Evolutionary conservation across 2,888 invertebrate genomes (phyloP).

Genomic region (Apodemia mormo): DNA sequence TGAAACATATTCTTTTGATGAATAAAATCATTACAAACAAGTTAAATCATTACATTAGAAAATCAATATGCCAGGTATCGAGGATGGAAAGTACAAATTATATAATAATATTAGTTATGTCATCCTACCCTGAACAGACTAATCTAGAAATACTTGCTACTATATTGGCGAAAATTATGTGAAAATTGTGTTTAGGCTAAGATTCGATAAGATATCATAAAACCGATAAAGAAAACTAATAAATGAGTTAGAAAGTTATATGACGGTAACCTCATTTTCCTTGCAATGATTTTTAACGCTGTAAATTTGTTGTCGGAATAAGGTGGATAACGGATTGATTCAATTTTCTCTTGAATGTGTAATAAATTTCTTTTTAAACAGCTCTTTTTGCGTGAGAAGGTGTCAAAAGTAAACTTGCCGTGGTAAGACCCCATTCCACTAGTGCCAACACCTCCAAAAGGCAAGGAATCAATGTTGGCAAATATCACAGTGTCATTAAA

Average conservation of each 20-base stretch:
- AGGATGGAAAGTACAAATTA: too few species aligned
- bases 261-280: background rate
- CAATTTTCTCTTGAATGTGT: background rate
- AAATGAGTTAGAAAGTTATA: background rate
- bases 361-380: background rate
- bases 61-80: too few species aligned
- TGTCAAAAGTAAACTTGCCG: slow-evolving; percentile 4
- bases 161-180: too few species aligned
- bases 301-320: background rate
- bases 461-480: slow-evolving; percentile 54
- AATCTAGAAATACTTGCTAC: too few species aligned
- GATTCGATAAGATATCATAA: background rate
- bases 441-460: background rate
- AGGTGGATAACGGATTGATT: background rate
- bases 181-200: too few species aligned
- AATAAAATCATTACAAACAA: too few species aligned
- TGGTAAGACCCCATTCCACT: background rate
- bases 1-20: too few species aligned
- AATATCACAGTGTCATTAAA: slow-evolving; percentile 95
- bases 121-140: too few species aligned
- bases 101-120: too few species aligned
- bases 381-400: slow-evolving; percentile 5
- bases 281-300: background rate
- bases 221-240: background rate
- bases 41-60: too few species aligned